Conservation (phyloP, 2,113 vertebrate species). For the Ceyx margarethae region DNA sequence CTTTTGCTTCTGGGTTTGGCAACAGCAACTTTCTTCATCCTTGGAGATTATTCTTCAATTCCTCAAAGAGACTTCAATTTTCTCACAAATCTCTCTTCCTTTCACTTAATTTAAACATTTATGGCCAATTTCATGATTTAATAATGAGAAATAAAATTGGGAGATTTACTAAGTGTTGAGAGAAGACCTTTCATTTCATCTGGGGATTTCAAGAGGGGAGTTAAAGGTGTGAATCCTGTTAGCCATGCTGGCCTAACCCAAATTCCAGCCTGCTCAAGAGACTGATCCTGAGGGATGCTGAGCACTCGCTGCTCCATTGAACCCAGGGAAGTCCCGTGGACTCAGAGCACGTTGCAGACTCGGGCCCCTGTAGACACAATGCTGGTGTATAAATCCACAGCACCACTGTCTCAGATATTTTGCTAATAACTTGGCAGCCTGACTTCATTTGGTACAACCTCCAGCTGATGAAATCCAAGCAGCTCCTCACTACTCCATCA, state of each 20-base stretch:
- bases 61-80: slow-evolving; percentile 69
- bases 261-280: neutral
- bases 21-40: slow-evolving; percentile 56
- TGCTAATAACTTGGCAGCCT: slow-evolving; percentile 48
- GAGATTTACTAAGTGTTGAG: slow-evolving; percentile 66
- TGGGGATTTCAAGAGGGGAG: slow-evolving; percentile 52
- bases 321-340: neutral
- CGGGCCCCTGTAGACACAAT: neutral
- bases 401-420: slow-evolving; percentile 16
- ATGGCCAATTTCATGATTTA: slow-evolving; percentile 74
- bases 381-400: neutral
- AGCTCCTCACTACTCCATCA: neutral
- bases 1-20: slow-evolving; percentile 34
- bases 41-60: slow-evolving; percentile 61
- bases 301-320: neutral
- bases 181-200: slow-evolving; percentile 61
- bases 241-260: neutral
- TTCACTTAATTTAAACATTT: slow-evolving; percentile 76
- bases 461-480: slow-evolving; percentile 42
- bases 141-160: slow-evolving; percentile 76
- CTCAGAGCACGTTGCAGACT: neutral
- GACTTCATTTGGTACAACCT: neutral
- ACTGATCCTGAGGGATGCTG: neutral
- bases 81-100: slow-evolving; percentile 70
- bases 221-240: slow-evolving; percentile 5